Evolutionary conservation across 2,113 vertebrate genomes (phyloP).

Genomic region (Rousettus leschenaultii): DNA sequence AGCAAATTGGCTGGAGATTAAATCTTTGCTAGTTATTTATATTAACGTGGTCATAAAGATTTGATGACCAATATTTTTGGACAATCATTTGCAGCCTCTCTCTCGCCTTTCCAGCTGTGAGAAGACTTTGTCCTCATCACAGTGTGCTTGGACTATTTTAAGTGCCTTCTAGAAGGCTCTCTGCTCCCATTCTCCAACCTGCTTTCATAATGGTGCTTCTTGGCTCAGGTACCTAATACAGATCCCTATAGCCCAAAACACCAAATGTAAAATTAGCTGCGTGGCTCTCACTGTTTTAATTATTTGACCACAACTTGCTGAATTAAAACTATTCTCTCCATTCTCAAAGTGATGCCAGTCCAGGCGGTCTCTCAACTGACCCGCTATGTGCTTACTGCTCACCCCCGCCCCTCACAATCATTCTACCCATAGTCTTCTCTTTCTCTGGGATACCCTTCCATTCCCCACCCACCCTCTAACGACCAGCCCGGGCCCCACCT

Average conservation of each 20-base stretch:
- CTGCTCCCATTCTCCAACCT: not conserved
- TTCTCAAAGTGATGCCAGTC: not conserved
- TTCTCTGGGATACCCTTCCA: not conserved
- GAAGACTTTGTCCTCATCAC: not conserved
- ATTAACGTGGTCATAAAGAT: not conserved
- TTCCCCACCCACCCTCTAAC: not conserved
- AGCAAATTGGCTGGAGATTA: constrained; percentile 37
- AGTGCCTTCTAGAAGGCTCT: not conserved
- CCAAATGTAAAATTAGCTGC: not conserved
- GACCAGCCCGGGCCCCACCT: not conserved
- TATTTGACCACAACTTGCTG: not conserved
- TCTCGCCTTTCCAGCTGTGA: constrained; percentile 4
- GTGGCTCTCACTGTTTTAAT: not conserved
- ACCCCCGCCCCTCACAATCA: not conserved
- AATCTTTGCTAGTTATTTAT: constrained; percentile 17
- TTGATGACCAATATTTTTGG: constrained; percentile 23
- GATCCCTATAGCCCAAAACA: not conserved
- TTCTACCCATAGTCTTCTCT: not conserved
- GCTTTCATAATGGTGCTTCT: not conserved
- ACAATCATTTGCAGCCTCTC: not conserved
- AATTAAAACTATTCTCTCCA: not conserved
- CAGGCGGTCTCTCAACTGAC: not conserved
- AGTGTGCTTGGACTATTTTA: not conserved
- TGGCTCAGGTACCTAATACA: not conserved
- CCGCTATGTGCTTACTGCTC: not conserved